phyloP scores from a whole-genome alignment of 2,113 vertebrate species.

The Clarias magur region DNA sequence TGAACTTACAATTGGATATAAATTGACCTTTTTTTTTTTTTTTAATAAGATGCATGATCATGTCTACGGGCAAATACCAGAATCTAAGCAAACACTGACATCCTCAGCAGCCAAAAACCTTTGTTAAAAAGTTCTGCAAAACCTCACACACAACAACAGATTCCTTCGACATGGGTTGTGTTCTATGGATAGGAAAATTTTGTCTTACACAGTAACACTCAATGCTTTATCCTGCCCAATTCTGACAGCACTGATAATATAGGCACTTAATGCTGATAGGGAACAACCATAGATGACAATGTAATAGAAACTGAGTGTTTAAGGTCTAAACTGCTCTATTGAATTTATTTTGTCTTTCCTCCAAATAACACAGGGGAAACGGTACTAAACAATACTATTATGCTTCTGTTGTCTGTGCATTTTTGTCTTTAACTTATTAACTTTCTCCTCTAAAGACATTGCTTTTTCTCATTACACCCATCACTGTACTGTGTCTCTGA shows the following conservation, averaged over 20 bases:
- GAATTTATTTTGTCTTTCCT: not conserved
- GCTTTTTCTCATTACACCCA: not conserved
- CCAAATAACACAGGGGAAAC: not conserved
- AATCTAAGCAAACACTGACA: not conserved
- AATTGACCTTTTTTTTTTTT: not conserved
- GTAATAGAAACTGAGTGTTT: too few relatives aligned
- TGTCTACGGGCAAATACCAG: not conserved
- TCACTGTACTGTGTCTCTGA: not conserved
- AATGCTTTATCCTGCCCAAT: not conserved
- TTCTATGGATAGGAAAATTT: not conserved
- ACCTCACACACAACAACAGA: not conserved
- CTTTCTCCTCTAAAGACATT: not conserved
- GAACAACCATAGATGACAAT: not conserved
- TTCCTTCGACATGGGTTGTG: not conserved
- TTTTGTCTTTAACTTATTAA: not conserved
- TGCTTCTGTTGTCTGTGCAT: not conserved
- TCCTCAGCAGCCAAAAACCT: not conserved
- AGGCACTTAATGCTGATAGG: not conserved
- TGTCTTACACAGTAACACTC: not conserved
- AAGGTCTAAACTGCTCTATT: not conserved
- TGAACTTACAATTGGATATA: not conserved
- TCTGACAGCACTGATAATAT: not conserved
- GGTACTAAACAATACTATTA: not conserved
- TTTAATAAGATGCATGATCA: not conserved
- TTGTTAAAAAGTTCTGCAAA: not conserved